Evolutionary conservation across 2,888 invertebrate species (phyloP).

Genomic region (Aphodius sticticus): DNA sequence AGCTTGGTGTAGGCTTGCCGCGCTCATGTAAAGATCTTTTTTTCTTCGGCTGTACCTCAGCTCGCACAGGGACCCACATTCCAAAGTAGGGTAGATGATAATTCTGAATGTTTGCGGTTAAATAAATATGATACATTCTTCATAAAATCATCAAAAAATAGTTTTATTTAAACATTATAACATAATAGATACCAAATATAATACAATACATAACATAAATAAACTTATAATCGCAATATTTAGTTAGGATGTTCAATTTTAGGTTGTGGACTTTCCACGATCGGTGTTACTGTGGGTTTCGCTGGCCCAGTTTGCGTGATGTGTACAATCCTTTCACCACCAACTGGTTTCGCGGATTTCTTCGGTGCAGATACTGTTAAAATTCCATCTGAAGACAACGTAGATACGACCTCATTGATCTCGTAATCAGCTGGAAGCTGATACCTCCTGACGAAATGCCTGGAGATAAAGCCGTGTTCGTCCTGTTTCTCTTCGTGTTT

Average conservation of each 20-base stretch:
- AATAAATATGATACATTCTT: no score
- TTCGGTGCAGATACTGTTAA: constrained; percentile 79
- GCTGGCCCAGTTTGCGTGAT: constrained; percentile 79
- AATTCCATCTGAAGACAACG: constrained; percentile 83
- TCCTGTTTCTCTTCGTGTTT: constrained; percentile 87
- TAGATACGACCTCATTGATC: constrained; percentile 75
- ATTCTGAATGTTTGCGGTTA: no score
- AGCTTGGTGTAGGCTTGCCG: no score
- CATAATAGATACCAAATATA: neutral
- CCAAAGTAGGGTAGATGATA: no score
- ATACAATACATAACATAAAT: constrained; percentile 15
- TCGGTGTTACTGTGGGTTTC: constrained; percentile 59
- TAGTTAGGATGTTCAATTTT: constrained; percentile 58
- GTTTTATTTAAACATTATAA: neutral
- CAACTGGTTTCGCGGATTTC: constrained; percentile 59
- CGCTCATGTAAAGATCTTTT: no score
- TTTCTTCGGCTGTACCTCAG: no score
- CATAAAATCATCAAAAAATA: neutral
- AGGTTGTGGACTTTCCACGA: constrained; percentile 53
- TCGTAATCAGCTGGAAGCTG: constrained; percentile 75
- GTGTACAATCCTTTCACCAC: constrained; percentile 74
- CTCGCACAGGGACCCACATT: no score
- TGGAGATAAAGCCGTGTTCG: constrained; percentile 81
- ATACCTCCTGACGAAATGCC: constrained; percentile 77
- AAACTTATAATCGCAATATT: constrained; percentile 20